Base-by-base conservation (phyloP, 2,113 vertebrate species). In the Gallinago undulata region DNA sequence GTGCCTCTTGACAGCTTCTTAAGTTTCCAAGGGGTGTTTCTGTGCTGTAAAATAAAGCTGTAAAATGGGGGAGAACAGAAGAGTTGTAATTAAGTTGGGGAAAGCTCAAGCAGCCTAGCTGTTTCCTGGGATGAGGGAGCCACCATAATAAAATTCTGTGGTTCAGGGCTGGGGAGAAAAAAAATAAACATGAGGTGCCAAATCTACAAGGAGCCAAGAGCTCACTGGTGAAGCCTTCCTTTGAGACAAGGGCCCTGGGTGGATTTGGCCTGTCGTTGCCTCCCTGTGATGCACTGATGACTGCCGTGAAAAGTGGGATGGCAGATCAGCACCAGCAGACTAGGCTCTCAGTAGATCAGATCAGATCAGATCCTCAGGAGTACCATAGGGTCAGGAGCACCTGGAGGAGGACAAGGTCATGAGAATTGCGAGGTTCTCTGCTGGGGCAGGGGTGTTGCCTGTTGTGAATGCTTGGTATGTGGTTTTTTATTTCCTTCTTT, bases 361-460 rank as follows among this genome's bases (percentile, higher is more conserved):
- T n/a, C n/a, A 67, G 84, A 43, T 4, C n/a, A 51, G 11, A 19
- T 27, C 60, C 10, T 56, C 17, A 10, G 57, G 75, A 79, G 37
- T 12, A 90, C 15, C 24, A 39, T 0, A 3, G 11, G 15, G 6
- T 81, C 21, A 47, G 43, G 21, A 68, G 37, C 13, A 66, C 6
- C 6, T 35, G 23, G 16, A 69, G 18, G 27, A 78, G 16, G 19
- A 67, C 17, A 45, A 19, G 16, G 7, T 23, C 51, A 63, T 51
- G n/a, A 50, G 23, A 62, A 63, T 19, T 68, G 47, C 51, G 41
- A 15, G 28, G 28, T 22, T 30, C 14, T 45, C 24, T 57, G 10
- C 13, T 1, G 1, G 22, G 21, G 10, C 0, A 0, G 10, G 25
- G 33, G 48, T 45, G 14, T 6, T 79, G 14, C 33, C 55, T 81